Percentiles rank a stretch among this genome's conserved stretches.
These are phyloP conservation scores for Stegophylla sp. DNA, from an alignment of 2,888 invertebrate genomes.

Conservation along the genomic window DNA sequence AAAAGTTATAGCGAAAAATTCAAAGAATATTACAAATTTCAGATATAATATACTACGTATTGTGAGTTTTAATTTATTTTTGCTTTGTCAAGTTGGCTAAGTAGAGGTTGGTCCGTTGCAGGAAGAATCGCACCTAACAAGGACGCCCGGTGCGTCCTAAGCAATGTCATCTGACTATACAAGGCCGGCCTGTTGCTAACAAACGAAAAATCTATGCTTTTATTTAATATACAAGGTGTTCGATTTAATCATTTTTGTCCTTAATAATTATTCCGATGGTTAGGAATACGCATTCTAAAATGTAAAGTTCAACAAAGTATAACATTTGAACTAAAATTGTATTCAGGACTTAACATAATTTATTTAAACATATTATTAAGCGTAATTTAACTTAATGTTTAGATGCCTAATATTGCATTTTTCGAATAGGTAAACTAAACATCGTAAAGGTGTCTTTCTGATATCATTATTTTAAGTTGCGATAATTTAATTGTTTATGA, in stretches of 20 bases:
- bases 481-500: neutral
- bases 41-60: neutral
- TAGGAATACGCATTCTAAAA: neutral
- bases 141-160: slow-evolving; percentile 54
- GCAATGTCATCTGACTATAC: slow-evolving; percentile 55
- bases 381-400: too few relatives aligned
- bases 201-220: slow-evolving; percentile 45
- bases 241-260: slow-evolving; percentile 1
- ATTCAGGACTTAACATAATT: neutral
- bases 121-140: slow-evolving; percentile 56
- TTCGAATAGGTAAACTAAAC: neutral
- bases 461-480: neutral
- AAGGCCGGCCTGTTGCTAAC: slow-evolving; percentile 48
- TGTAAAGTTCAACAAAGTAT: neutral
- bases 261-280: slow-evolving; percentile 2
- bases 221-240: slow-evolving; percentile 38
- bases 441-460: neutral
- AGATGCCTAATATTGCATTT: neutral
- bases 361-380: neutral
- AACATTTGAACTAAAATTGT: neutral
- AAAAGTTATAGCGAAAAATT: too few relatives aligned
- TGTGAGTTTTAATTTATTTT: slow-evolving; percentile 15
- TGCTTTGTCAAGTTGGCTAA: neutral
- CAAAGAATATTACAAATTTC: slow-evolving; percentile 1
- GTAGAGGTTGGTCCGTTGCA: slow-evolving; percentile 43